Evolutionary conservation across 2,888 invertebrate species (phyloP).

Genomic region (Dorcus parallelipipedus): DNA sequence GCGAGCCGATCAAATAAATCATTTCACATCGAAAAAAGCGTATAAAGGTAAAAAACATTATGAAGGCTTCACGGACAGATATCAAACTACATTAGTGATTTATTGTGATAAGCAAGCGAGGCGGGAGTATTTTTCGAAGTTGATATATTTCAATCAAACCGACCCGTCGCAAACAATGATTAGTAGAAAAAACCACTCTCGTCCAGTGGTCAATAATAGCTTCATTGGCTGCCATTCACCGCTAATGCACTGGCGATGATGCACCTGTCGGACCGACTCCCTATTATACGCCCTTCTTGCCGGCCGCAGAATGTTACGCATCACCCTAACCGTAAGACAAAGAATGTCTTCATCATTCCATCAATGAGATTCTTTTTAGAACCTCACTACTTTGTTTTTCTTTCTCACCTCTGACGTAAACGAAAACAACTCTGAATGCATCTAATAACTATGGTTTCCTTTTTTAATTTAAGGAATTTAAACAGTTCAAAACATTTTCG

Average conservation of each 20-base stretch:
- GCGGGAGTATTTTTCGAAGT: slow-evolving; percentile 41
- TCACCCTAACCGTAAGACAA: no score
- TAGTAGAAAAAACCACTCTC: slow-evolving; percentile 40
- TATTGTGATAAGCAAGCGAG: slow-evolving; percentile 42
- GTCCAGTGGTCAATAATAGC: slow-evolving; percentile 44
- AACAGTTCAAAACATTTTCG: no score
- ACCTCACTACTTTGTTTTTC: no score
- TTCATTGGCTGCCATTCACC: slow-evolving; percentile 45
- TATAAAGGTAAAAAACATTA: slow-evolving; percentile 3
- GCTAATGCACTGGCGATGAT: slow-evolving; percentile 43
- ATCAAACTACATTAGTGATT: slow-evolving; percentile 35
- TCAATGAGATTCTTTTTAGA: no score
- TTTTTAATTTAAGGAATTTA: no score
- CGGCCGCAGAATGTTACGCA: no score
- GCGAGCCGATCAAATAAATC: slow-evolving; percentile 1
- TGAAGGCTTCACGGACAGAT: slow-evolving; percentile 5
- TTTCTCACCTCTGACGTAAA: no score
- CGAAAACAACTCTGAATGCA: no score
- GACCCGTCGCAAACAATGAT: slow-evolving; percentile 47
- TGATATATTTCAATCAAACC: slow-evolving; percentile 49
- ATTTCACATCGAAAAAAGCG: neutral
- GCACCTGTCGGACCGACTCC: slow-evolving; percentile 25
- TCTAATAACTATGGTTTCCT: no score
- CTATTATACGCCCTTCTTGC: neutral
- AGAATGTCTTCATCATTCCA: no score